phyloP scores from a whole-genome alignment of 1,140 invertebrate species.

The Diuraphis noxia region DNA sequence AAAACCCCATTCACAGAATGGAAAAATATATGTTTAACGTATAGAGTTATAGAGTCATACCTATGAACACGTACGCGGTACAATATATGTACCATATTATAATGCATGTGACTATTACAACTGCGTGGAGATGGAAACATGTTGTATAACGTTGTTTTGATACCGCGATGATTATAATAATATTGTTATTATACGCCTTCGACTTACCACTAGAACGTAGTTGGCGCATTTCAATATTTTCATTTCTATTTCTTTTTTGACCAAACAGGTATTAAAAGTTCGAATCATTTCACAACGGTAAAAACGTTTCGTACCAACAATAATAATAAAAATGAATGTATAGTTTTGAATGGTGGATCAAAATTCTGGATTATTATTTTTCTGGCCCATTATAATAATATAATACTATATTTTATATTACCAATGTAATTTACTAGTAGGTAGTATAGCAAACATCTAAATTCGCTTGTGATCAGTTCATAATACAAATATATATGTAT shows the following conservation, averaged over 20 bases:
- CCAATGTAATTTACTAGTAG: not conserved
- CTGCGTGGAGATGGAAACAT: not conserved
- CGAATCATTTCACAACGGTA: not conserved
- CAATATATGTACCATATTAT: not conserved
- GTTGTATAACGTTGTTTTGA: conserved; percentile 22
- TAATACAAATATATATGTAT: not conserved
- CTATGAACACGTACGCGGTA: not conserved
- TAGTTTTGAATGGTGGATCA: not conserved
- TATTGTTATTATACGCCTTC: not conserved
- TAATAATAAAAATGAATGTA: not conserved
- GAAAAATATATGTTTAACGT: not conserved
- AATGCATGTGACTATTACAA: not conserved
- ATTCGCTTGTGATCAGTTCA: not conserved
- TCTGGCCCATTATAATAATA: not conserved
- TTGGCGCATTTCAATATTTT: conserved; percentile 9
- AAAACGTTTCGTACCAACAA: not conserved
- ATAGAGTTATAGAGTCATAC: not conserved
- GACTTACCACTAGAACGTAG: not conserved
- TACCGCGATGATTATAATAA: not conserved
- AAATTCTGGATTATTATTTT: not conserved
- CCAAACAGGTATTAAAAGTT: conserved; percentile 14
- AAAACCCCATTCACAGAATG: conserved; percentile 12
- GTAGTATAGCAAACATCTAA: not conserved
- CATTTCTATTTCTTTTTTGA: not conserved
- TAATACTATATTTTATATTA: not conserved